Evolutionary conservation across 2,888 invertebrate genomes (phyloP), one percentile per base, ranked within the genome.

Genomic region (Mongoloraphidia duomilia): DNA sequence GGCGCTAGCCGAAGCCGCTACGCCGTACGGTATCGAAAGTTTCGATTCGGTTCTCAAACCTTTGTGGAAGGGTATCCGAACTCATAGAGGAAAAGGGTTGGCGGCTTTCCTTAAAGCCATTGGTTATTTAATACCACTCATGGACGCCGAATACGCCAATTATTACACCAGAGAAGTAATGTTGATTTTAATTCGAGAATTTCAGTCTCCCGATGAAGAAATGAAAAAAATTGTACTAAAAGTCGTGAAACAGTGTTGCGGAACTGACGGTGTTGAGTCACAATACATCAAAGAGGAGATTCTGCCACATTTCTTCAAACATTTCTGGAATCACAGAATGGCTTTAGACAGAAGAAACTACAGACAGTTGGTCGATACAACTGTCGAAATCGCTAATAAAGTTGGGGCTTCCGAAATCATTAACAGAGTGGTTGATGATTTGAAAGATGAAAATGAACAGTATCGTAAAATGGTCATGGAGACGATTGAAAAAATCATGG

Each of bases 391-490:
- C 54, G 98, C 98, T 8, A 97, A 97, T 66, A 99, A 99, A 75
- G 96, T 97, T 47, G 98, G 98, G n/a, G 92, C 96, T 5, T 94
- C 96, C 0, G 98, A 98, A 75, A 99, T 99, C 54, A 93, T 99
- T 52, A 94, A 93, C 66, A 79, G 97, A 54, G 92, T 99, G 42
- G 98, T 99, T 0, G 98, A 99, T 61, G 98, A 99, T 70, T 72
- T 99, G 50, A 99, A 99, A 70, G 98, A 99, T 65, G 98, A 98
- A 69, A 96, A 97, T 65, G 98, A 99, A 67, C 95, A 96, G 64
- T 99, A 98, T 68, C 79, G 98, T 52, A 99, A 99, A 73, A 99
- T 99, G 98, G 98, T 98, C 3, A 98, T 99, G 95, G 98, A 99
- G 68, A 97, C 96, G 0, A 97, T 98, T 50, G 98, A 99, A 65